Conservation (phyloP, 2,888 invertebrate genomes). For the Limnephilus auricula region DNA sequence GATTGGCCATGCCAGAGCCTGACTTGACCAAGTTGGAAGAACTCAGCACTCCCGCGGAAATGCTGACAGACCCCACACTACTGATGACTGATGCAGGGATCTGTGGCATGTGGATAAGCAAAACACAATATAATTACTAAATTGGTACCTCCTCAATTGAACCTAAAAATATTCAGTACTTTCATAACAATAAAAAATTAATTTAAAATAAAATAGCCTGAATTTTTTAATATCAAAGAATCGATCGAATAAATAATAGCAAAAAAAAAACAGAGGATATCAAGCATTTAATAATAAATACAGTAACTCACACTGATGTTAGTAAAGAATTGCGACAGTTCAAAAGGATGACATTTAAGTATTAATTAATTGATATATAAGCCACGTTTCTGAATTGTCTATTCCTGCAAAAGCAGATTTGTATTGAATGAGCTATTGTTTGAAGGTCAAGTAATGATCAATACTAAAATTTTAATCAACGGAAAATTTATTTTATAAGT, state of each 20-base stretch:
- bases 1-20: slow-evolving; percentile 75
- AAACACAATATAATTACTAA: background rate
- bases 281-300: no score
- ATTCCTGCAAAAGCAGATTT: slow-evolving; percentile 13
- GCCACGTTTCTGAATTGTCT: background rate
- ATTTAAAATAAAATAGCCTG: background rate
- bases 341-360: background rate
- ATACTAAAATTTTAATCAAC: slow-evolving; percentile 50
- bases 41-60: slow-evolving; percentile 71
- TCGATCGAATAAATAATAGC: background rate
- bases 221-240: background rate
- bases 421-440: background rate
- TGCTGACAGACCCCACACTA: slow-evolving; percentile 78
- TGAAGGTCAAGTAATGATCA: slow-evolving; percentile 6
- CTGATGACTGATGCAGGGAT: slow-evolving; percentile 80
- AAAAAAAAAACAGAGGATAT: background rate
- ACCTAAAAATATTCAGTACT: background rate
- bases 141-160: background rate
- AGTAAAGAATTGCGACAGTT: background rate
- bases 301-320: background rate
- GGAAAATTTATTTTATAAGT: background rate
- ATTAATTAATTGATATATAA: background rate
- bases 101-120: slow-evolving; percentile 73
- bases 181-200: background rate
- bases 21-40: slow-evolving; percentile 71